A percentile compares a stretch with the other conserved stretches of the same genome.
Evolutionary conservation across 2,888 invertebrate genomes (phyloP).

Genomic region (Toxonevra muliebris): DNA sequence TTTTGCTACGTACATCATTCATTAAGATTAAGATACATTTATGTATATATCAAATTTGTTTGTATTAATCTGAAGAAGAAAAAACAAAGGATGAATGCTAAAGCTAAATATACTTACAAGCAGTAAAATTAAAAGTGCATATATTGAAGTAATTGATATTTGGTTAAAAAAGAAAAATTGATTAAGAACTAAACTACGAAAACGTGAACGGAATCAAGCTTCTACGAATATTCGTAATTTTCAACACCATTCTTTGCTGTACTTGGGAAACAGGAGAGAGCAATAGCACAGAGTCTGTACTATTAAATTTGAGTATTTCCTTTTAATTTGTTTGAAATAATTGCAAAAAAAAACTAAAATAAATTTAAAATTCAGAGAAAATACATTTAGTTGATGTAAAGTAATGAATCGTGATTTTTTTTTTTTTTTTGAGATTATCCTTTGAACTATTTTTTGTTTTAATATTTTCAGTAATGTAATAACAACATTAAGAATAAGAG

Average conservation of each 20-base stretch:
- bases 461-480: not conserved
- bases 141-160: no score
- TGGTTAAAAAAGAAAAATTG: conserved; percentile 30
- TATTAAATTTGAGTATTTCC: conserved; percentile 18
- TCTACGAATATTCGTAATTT: conserved; percentile 9
- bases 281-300: conserved; percentile 60
- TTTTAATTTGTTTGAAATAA: conserved; percentile 27
- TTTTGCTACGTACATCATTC: not conserved
- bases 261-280: conserved; percentile 67
- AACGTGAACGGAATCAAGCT: conserved; percentile 33
- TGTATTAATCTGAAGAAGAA: not conserved
- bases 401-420: not conserved
- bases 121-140: not conserved
- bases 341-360: not conserved
- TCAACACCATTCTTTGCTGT: conserved; percentile 59
- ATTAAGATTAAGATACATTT: not conserved
- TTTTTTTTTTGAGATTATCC: not conserved
- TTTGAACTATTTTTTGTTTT: not conserved
- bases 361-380: not conserved
- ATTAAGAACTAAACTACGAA: conserved; percentile 28
- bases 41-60: not conserved
- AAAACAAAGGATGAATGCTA: conserved; percentile 50
- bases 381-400: no score
- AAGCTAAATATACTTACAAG: conserved; percentile 50
- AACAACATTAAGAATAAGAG: conserved; percentile 6